Percentiles rank a stretch among this genome's conserved stretches.
Evolutionary conservation across 1,140 invertebrate genomes (phyloP).

Genomic region (Zaprionus africanus): DNA sequence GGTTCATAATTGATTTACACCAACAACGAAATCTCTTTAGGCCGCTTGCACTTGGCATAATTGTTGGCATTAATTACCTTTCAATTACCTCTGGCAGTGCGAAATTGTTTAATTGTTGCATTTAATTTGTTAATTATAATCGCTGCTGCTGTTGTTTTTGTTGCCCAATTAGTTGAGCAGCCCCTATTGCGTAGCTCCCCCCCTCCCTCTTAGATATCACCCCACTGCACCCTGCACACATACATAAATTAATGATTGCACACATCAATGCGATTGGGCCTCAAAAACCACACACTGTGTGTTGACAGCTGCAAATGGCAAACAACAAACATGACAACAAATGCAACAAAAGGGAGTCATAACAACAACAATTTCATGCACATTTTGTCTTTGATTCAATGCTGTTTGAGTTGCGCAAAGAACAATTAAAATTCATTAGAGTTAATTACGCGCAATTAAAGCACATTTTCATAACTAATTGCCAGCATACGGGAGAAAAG

Average conservation of each 20-base stretch:
- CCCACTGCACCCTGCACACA: background rate
- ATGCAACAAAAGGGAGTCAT: background rate
- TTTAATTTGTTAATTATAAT: conserved; percentile 37
- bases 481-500: conserved; percentile 25
- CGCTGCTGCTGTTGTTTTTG: conserved; percentile 18
- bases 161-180: conserved; percentile 24
- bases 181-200: conserved; percentile 13
- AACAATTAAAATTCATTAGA: conserved; percentile 76
- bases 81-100: conserved; percentile 13
- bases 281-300: conserved; percentile 45
- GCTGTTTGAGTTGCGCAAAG: conserved; percentile 42
- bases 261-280: conserved; percentile 21
- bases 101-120: conserved; percentile 40
- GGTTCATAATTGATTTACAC: background rate
- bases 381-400: conserved; percentile 67
- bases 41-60: conserved; percentile 13
- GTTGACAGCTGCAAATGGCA: conserved; percentile 62
- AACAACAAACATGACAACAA: conserved; percentile 16
- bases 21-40: background rate
- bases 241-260: conserved; percentile 51
- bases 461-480: conserved; percentile 75
- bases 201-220: conserved; percentile 1
- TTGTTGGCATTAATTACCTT: conserved; percentile 30
- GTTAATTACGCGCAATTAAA: conserved; percentile 73
- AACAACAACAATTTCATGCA: conserved; percentile 36